A percentile compares a stretch with the other conserved stretches of the same genome.
phyloP scores from a whole-genome alignment of 1,140 invertebrate species.

The Drosophila pallidifrons region DNA sequence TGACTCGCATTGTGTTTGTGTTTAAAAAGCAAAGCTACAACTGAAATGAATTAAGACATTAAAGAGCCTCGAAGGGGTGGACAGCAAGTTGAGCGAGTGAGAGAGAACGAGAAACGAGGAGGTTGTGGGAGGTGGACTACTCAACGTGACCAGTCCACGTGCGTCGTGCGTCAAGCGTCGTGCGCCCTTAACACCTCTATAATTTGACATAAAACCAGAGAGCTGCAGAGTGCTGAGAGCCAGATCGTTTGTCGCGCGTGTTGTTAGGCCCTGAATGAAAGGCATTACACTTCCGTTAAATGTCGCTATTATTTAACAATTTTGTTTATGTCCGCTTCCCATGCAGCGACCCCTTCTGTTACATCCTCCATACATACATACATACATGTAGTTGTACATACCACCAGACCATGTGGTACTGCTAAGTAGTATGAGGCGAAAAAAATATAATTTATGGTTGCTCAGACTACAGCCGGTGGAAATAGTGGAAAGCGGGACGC shows the following conservation, averaged over 20 bases:
- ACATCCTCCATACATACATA: constrained; percentile 9
- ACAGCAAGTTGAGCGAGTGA: constrained; percentile 2
- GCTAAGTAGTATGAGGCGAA: constrained; percentile 19
- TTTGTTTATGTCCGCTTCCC: constrained; percentile 69
- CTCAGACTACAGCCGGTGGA: constrained; percentile 49
- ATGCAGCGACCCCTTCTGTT: constrained; percentile 33
- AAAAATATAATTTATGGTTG: constrained; percentile 78
- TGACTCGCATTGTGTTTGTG: neutral
- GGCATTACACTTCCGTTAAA: constrained; percentile 77
- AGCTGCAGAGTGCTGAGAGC: constrained; percentile 4
- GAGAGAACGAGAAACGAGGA: too few species aligned
- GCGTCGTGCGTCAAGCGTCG: constrained; percentile 18
- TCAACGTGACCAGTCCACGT: constrained; percentile 16
- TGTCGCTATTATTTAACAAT: constrained; percentile 83
- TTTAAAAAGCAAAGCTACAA: constrained; percentile 19
- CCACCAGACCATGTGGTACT: neutral
- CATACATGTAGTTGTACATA: neutral
- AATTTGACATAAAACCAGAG: constrained; percentile 67
- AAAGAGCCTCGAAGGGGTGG: constrained; percentile 33
- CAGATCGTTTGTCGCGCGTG: constrained; percentile 76
- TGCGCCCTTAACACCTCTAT: constrained; percentile 60
- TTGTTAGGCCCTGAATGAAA: constrained; percentile 59
- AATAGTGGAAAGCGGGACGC: neutral
- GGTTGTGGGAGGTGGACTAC: neutral
- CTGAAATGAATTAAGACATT: constrained; percentile 74